phyloP scores from a whole-genome alignment of 1,140 invertebrate species.

The Octopus sinensis region DNA sequence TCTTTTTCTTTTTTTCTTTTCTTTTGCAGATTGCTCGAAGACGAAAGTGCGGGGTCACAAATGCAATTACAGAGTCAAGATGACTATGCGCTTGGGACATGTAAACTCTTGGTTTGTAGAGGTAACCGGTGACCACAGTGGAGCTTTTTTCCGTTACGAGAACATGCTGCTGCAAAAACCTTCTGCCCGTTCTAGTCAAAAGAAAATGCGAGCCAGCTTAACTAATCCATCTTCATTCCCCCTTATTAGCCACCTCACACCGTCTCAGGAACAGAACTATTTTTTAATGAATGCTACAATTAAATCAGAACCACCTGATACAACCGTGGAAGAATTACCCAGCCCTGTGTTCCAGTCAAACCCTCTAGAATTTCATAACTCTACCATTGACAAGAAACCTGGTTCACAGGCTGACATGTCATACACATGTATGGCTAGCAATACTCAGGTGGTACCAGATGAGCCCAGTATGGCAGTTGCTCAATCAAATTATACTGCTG shows the following conservation, averaged over 20 bases:
- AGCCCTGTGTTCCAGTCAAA: not conserved
- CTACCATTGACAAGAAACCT: not conserved
- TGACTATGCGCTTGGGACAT: slow-evolving; percentile 50
- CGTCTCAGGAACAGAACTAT: slow-evolving; percentile 5
- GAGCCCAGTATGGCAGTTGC: not conserved
- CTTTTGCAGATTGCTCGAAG: slow-evolving; percentile 47
- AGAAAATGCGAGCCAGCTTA: not conserved
- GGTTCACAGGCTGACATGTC: not conserved
- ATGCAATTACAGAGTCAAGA: slow-evolving; percentile 49
- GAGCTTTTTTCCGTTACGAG: not conserved
- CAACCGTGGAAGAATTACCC: slow-evolving; percentile 6
- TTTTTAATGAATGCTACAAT: not conserved
- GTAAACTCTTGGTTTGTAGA: slow-evolving; percentile 52
- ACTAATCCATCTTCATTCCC: not conserved
- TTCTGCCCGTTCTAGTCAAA: slow-evolving; percentile 6
- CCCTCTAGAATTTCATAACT: not conserved
- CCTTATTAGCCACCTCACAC: slow-evolving; percentile 4
- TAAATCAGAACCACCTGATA: slow-evolving; percentile 7
- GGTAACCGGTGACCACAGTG: slow-evolving; percentile 44
- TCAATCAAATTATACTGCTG: slow-evolving; percentile 7
- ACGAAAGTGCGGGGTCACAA: slow-evolving; percentile 49
- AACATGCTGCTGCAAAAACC: slow-evolving; percentile 6
- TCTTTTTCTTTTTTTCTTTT: slow-evolving; percentile 16
- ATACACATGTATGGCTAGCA: not conserved
- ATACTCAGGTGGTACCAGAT: not conserved